Conservation (phyloP, 2,797 vertebrate genomes). For the Decapterus maruadsi region DNA sequence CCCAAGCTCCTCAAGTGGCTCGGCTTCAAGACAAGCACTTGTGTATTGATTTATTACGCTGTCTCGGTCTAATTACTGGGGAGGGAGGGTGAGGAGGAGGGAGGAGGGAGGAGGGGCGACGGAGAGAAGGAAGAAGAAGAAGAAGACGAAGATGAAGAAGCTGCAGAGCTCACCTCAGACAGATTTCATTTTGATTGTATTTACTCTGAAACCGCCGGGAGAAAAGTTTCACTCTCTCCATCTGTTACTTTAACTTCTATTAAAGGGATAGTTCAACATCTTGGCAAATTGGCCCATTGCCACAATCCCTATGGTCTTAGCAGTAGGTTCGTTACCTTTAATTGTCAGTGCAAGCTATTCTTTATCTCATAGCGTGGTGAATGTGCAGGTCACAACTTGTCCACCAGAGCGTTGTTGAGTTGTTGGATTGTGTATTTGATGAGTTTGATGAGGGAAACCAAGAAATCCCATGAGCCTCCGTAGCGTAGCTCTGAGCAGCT, state of each 20-base stretch:
- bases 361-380: too few relatives aligned
- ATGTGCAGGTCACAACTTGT: too few relatives aligned
- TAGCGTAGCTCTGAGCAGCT: too few relatives aligned
- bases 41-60: constrained; percentile 82
- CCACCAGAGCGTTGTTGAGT: too few relatives aligned
- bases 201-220: constrained; percentile 26
- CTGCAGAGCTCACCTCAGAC: constrained; percentile 27
- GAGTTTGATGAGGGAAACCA: too few relatives aligned
- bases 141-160: neutral
- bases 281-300: too few relatives aligned
- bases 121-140: constrained; percentile 28
- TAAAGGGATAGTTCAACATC: neutral
- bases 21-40: constrained; percentile 79
- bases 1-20: constrained; percentile 74
- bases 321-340: too few relatives aligned
- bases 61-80: constrained; percentile 79
- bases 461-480: too few relatives aligned
- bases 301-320: too few relatives aligned
- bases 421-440: too few relatives aligned
- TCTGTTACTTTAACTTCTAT: neutral
- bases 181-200: constrained; percentile 27
- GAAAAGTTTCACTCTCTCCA: neutral
- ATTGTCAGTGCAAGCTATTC: too few relatives aligned
- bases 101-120: constrained; percentile 33
- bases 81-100: constrained; percentile 50